Evolutionary conservation across 2,797 vertebrate genomes (phyloP), one percentile per base, ranked within the genome.

Genomic region (Tenualosa ilisha): DNA sequence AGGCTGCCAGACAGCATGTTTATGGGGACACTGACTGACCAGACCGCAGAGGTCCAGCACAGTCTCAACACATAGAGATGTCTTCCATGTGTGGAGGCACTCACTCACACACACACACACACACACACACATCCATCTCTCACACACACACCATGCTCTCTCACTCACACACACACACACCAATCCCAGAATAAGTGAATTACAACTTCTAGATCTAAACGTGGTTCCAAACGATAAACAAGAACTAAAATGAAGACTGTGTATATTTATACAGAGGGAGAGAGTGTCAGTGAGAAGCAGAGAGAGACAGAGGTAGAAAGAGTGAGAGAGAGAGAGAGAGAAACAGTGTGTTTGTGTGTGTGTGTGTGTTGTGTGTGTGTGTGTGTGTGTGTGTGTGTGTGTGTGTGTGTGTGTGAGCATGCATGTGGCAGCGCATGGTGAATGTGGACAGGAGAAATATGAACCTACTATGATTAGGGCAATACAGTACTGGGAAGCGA

Each of bases 161-260:
- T 49, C 31, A 9, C 22, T 2, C 26, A 37, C 51, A 53, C 46
- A 20, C 31, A 31, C 68, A n/a, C 65, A 49, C 26, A 49, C 20
- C 24, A 15, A 63, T 72, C 61, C 83, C 84, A 88, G 83, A 82
- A 46, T 46, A 75, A 17, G 68, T 75, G 68, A 75, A 75, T 75
- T 75, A 75, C 40, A 75, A 75, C 68, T 75, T 75, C 68, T 40
- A 43, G 37, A 75, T 75, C 68, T 43, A 5, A 17, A 75, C 31
- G 13, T 75, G 68, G 68, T 75, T 40, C 68, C 68, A 75, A 75
- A 75, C 31, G 68, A 75, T 75, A 75, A 75, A 75, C 68, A 75
- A 75, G 68, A 43, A 75, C 68, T 75, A 75, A 68, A 75, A 75
- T 15, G 31, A 75, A 75, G 68, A 20, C 68, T 75, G 68, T 75